These are phyloP conservation scores for Venusia cambrica DNA, from an alignment of 2,888 invertebrate genomes.

Conservation along the genomic window DNA sequence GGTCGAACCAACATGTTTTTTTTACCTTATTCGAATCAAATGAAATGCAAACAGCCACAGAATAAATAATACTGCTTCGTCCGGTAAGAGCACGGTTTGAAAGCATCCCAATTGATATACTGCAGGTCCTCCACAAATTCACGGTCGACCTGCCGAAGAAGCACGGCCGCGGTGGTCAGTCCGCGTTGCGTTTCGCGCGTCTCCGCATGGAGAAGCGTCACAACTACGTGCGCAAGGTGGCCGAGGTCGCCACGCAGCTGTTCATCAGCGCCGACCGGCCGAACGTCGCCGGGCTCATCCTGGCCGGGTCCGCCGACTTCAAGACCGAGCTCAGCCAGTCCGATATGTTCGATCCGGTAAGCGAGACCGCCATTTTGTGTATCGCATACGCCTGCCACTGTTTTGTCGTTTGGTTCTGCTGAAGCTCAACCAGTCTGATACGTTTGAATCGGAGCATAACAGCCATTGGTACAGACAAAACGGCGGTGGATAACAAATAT, in stretches of 20 bases:
- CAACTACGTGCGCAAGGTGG: conserved; percentile 99
- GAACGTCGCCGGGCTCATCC: conserved; percentile 97
- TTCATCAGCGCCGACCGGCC: conserved; percentile 99
- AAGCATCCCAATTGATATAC: conserved; percentile 9
- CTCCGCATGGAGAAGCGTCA: conserved; percentile 99
- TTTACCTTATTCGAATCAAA: no score
- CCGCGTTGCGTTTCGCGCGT: conserved; percentile 99
- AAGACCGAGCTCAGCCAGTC: conserved; percentile 99
- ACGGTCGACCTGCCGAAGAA: conserved; percentile 99
- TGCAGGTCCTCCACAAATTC: conserved; percentile 95
- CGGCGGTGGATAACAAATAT: no score
- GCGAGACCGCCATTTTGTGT: no score
- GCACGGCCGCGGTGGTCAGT: conserved; percentile 99
- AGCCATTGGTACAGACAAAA: neutral
- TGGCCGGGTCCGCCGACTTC: conserved; percentile 99
- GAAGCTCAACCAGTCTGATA: conserved; percentile 99
- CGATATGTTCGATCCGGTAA: conserved; percentile 99
- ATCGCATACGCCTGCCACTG: no score
- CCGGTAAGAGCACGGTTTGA: no score
- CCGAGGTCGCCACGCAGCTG: conserved; percentile 91
- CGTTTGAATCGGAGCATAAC: conserved; percentile 85
- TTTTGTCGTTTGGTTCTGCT: no score
- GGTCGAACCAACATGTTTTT: conserved; percentile 2
- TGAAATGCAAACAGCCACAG: no score
- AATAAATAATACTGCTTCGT: no score